A percentile compares a stretch with the other conserved stretches of the same genome.
Conservation (phyloP, 2,797 vertebrate species). For the Hirundo rustica region DNA sequence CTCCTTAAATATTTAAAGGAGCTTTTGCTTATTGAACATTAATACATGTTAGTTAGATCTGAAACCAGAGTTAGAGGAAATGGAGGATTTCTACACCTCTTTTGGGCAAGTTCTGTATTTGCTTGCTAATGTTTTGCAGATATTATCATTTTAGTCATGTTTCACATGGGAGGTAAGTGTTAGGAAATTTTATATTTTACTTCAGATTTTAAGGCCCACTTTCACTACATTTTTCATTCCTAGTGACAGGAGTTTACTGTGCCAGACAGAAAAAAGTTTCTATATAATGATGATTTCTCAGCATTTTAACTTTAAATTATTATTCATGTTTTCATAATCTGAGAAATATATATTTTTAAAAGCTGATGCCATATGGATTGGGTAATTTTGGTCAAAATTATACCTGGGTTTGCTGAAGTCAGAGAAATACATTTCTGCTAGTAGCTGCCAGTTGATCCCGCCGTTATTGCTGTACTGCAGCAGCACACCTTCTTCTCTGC, state of each 20-base stretch:
- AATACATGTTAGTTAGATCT: not conserved
- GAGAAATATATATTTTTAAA: not conserved
- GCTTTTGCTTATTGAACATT: not conserved
- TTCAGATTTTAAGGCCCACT: not conserved
- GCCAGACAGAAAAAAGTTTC: not conserved
- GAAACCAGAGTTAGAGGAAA: not conserved
- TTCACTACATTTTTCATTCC: not conserved
- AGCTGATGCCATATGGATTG: not conserved
- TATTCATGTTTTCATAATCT: not conserved
- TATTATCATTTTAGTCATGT: not conserved
- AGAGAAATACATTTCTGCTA: slow-evolving; percentile 99
- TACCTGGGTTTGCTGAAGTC: slow-evolving; percentile 97
- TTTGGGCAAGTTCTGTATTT: not conserved
- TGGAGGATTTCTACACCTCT: not conserved
- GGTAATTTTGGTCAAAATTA: not conserved
- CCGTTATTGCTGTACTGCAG: slow-evolving; percentile 96
- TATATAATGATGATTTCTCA: not conserved
- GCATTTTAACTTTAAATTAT: not conserved
- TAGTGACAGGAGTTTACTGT: not conserved
- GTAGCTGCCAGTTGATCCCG: slow-evolving; percentile 94
- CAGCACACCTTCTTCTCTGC: slow-evolving; percentile 93
- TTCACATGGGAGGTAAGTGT: not conserved
- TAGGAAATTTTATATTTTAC: not conserved
- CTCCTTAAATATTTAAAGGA: not conserved
- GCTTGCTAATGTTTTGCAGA: not conserved